Percentiles rank a stretch among this genome's conserved stretches.
phyloP scores from a whole-genome alignment of 2,113 vertebrate species.

The Dasyornis broadbenti region DNA sequence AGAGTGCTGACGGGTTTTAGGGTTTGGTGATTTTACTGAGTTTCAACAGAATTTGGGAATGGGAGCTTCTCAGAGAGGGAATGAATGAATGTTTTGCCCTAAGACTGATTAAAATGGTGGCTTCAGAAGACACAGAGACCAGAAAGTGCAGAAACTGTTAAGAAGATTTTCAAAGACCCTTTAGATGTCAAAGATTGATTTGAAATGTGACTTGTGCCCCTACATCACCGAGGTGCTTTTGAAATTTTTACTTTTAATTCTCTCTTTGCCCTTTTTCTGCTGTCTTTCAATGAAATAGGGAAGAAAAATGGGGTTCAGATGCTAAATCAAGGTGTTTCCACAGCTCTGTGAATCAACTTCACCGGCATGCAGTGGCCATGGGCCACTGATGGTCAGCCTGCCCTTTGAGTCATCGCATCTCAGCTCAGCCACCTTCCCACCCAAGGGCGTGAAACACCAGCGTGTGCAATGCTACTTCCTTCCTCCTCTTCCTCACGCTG shows the following conservation, averaged over 20 bases:
- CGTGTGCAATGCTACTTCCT: not conserved
- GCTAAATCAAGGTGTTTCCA: not conserved
- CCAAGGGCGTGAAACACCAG: not conserved
- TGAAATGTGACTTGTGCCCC: constrained; percentile 47
- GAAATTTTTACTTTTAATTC: constrained; percentile 24
- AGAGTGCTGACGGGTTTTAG: not conserved
- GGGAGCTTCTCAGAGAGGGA: not conserved
- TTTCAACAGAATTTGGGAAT: not conserved
- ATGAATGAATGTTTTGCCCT: not conserved
- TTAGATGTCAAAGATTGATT: constrained; percentile 34
- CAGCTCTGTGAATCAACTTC: not conserved
- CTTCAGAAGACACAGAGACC: constrained; percentile 3
- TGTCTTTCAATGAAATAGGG: not conserved
- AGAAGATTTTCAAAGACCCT: constrained; percentile 27
- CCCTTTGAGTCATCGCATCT: not conserved
- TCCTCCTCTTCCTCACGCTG: not conserved
- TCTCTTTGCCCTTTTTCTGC: not conserved
- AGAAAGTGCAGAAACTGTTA: constrained; percentile 5
- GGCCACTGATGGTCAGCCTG: not conserved
- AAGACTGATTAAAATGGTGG: constrained; percentile 25
- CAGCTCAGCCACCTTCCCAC: not conserved
- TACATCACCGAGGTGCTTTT: not conserved
- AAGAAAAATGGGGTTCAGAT: constrained; percentile 1
- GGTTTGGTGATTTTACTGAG: constrained; percentile 14
- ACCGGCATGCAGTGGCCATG: not conserved